These are phyloP conservation scores for Listronotus bonariensis DNA, from an alignment of 1,140 invertebrate genomes.

Conservation along the genomic window DNA sequence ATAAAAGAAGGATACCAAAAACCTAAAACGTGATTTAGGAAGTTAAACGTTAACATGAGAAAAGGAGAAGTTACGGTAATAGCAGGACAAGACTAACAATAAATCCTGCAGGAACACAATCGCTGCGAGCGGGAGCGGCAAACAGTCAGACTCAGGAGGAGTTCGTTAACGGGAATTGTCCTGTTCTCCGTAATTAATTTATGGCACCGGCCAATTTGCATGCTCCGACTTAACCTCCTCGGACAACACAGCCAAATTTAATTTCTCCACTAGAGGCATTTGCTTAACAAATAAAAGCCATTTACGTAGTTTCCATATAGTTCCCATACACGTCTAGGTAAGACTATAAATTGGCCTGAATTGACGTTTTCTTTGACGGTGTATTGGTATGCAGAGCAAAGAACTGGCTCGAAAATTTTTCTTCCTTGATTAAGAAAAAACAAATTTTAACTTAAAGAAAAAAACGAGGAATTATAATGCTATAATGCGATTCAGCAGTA, in stretches of 20 bases:
- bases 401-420: no score
- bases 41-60: no score
- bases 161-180: slow-evolving; percentile 52
- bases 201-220: slow-evolving; percentile 48
- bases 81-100: slow-evolving; percentile 12
- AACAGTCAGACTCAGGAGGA: slow-evolving; percentile 35
- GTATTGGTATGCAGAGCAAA: no score
- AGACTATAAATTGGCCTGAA: no score
- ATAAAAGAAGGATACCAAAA: no score
- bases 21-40: no score
- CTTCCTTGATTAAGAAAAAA: no score
- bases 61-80: neutral
- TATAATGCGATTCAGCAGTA: no score
- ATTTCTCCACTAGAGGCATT: slow-evolving; percentile 46
- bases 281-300: slow-evolving; percentile 44
- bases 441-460: no score
- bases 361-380: no score
- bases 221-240: slow-evolving; percentile 51
- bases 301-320: slow-evolving; percentile 6
- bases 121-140: slow-evolving; percentile 25
- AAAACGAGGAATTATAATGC: no score
- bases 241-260: slow-evolving; percentile 53
- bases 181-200: slow-evolving; percentile 52
- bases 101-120: slow-evolving; percentile 20
- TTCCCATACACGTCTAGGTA: no score